phyloP scores from a whole-genome alignment of 2,113 vertebrate species.

The Rhynchomys soricoides region DNA sequence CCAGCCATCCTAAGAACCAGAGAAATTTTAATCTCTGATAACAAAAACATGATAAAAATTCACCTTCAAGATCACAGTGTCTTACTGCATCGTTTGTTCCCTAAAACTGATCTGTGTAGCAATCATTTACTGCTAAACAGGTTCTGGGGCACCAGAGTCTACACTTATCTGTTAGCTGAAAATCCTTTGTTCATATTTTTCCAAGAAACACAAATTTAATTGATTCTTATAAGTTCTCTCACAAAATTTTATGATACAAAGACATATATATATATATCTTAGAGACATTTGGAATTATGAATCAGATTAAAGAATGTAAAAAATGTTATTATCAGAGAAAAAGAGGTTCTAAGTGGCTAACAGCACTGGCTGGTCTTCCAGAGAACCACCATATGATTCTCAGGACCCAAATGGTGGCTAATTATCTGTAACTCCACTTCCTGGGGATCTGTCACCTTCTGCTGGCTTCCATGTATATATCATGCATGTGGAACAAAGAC shows the following conservation, averaged over 20 bases:
- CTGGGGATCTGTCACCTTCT: not conserved
- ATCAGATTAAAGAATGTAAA: not conserved
- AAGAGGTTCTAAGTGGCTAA: not conserved
- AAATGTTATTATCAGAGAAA: not conserved
- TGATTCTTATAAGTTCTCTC: not conserved
- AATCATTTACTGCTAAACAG: not conserved
- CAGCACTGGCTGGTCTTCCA: not conserved
- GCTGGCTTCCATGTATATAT: not conserved
- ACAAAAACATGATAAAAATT: conserved; percentile 23
- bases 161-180: not conserved
- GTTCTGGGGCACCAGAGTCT: not conserved
- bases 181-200: conserved; percentile 2
- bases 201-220: conserved; percentile 33
- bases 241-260: conserved; percentile 27
- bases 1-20: conserved; percentile 57
- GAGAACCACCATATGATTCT: not conserved
- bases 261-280: not conserved
- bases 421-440: not conserved
- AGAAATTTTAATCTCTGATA: conserved; percentile 2
- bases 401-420: not conserved
- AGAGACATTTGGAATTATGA: not conserved
- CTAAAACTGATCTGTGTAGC: not conserved
- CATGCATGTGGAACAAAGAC: not conserved
- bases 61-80: not conserved
- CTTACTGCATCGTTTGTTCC: not conserved